Conservation (phyloP, 1,140 invertebrate genomes). For the Agrypnia vestita region DNA sequence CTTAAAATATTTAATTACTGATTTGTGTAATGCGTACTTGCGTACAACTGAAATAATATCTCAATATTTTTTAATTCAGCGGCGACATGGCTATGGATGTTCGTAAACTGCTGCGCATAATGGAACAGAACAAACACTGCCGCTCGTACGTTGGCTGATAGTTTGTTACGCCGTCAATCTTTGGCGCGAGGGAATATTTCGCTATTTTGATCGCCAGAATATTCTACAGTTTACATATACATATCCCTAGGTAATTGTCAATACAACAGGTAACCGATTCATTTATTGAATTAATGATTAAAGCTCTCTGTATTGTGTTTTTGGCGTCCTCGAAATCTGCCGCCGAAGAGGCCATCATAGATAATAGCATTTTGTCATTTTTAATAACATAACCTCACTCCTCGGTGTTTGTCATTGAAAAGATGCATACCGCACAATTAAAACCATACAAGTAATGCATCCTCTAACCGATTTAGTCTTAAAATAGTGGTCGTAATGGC, state of each 20-base stretch:
- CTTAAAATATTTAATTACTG: no score
- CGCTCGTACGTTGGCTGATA: constrained; percentile 41
- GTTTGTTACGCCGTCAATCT: constrained; percentile 48
- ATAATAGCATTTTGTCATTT: constrained; percentile 50
- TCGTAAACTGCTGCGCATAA: constrained; percentile 15
- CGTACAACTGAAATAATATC: no score
- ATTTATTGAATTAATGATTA: background rate
- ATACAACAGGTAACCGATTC: constrained; percentile 32
- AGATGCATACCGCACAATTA: constrained; percentile 12
- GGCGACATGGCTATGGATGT: background rate
- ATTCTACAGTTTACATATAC: background rate
- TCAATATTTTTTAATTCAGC: background rate
- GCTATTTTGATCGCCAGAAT: constrained; percentile 20
- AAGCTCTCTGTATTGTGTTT: background rate
- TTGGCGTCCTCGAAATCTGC: constrained; percentile 24
- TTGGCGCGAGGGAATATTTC: constrained; percentile 49
- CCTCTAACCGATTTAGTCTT: background rate
- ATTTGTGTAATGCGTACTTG: no score
- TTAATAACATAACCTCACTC: constrained; percentile 51
- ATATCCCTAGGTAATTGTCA: constrained; percentile 20
- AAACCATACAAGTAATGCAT: constrained; percentile 49
- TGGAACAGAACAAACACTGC: constrained; percentile 44
- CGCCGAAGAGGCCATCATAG: constrained; percentile 45
- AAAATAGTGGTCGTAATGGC: constrained; percentile 41
- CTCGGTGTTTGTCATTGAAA: constrained; percentile 44